Evolutionary conservation across 2,113 vertebrate species (phyloP), one percentile per base, ranked within the genome.

Genomic region (Danio rerio): DNA sequence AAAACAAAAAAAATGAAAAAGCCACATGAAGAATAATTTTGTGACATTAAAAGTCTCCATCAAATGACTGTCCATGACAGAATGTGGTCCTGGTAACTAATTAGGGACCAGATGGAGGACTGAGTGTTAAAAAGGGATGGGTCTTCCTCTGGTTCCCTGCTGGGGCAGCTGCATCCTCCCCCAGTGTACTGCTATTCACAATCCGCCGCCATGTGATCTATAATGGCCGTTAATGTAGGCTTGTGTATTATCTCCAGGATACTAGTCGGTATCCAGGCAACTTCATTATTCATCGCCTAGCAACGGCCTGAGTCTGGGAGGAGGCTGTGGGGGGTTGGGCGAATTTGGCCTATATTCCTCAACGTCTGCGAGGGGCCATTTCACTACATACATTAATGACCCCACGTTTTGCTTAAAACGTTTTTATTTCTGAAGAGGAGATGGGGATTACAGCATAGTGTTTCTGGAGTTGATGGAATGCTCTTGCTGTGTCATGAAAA

Each of bases 271-370:
- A 86, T 89, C 93, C 82, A 89, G 87, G 92, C 92, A 93, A 93
- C 92, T 78, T 76, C 16, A 21, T 85, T 83, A 89, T 92, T 93
- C 92, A 92, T 92, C 83, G 77, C 92, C 85, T 90, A 92, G 91
- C 90, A 92, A 91, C 91, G 68, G 79, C 66, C 86, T 86, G 86
- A 83, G 83, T 84, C 86, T 73, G 74, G 88, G 86, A 86, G 80
- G 84, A 80, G 74, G 82, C 82, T 5, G 40, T 74, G 52, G 79
- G 91, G 91, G 92, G 90, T 83, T 88, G 90, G 88, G 87, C 83
- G 55, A 84, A 68, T 71, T 74, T 82, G 83, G 83, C 92, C 91
- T 93, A 89, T 88, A 87, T 90, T 94, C 91, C 76, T 85, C 79
- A 56, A 75, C 86, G 78, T 86, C 78, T 68, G 62, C 83, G 84